Percentiles rank a stretch among this genome's conserved stretches.
Evolutionary conservation across 2,113 vertebrate genomes (phyloP).

Genomic region (Paramisgurnus dabryanus): DNA sequence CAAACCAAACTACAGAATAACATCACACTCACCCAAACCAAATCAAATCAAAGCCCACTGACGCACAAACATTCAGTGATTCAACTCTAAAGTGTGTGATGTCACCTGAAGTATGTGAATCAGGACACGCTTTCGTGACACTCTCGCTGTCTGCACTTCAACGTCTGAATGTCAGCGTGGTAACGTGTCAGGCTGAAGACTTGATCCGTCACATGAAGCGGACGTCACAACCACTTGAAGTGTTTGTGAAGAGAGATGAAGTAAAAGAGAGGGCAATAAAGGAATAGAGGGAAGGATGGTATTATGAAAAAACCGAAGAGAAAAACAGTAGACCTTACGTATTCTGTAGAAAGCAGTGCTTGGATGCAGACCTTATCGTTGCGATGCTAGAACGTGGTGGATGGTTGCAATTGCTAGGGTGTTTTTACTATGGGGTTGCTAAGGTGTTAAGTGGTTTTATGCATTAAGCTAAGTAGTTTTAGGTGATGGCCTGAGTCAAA

Average conservation of each 20-base stretch:
- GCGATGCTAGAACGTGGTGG: background rate
- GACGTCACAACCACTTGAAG: background rate
- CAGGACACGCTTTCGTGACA: background rate
- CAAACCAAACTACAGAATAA: background rate
- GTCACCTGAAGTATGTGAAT: background rate
- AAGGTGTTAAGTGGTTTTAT: background rate
- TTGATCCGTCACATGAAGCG: background rate
- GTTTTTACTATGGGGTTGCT: background rate
- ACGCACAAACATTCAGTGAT: constrained; percentile 6
- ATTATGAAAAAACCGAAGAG: background rate
- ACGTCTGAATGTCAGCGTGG: constrained; percentile 2
- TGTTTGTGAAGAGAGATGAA: background rate
- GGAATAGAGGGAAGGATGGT: background rate
- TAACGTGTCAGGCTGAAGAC: background rate
- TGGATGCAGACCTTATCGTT: too few species aligned
- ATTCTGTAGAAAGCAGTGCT: background rate
- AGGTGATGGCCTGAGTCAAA: background rate
- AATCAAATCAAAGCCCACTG: background rate
- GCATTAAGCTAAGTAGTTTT: background rate
- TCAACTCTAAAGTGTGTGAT: constrained; percentile 26
- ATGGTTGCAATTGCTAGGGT: too few species aligned
- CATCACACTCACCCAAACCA: background rate
- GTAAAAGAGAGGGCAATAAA: background rate
- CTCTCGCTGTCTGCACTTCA: background rate
- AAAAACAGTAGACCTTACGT: background rate